Conservation (phyloP, 2,888 invertebrate genomes). For the Rosalia funebris region DNA sequence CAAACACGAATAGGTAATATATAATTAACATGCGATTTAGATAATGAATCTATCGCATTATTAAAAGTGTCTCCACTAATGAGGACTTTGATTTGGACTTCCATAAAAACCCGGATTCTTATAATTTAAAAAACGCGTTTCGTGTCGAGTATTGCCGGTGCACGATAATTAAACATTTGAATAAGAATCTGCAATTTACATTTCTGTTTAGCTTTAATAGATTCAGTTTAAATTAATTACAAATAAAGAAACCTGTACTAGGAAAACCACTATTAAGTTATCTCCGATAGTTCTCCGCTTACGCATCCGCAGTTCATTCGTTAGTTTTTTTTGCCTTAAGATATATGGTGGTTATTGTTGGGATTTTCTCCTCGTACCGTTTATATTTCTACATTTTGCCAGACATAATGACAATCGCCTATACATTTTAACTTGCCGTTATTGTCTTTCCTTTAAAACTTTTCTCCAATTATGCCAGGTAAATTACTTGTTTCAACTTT, state of each 20-base stretch:
- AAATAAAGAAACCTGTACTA: conserved; percentile 45
- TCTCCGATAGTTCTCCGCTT: conserved; percentile 34
- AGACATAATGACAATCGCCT: conserved; percentile 32
- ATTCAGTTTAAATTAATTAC: conserved; percentile 48
- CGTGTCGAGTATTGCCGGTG: neutral
- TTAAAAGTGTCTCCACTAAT: conserved; percentile 16
- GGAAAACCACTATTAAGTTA: conserved; percentile 46
- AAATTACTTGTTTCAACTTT: conserved; percentile 4
- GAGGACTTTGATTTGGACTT: conserved; percentile 6
- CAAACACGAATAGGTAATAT: conserved; percentile 23
- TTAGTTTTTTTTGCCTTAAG: conserved; percentile 19
- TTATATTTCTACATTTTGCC: conserved; percentile 35
- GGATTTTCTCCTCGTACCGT: conserved; percentile 19
- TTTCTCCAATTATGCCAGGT: conserved; percentile 1
- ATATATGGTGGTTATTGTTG: conserved; percentile 15
- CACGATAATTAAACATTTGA: conserved; percentile 39
- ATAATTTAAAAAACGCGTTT: conserved; percentile 15
- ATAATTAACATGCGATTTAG: conserved; percentile 39
- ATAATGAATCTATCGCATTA: conserved; percentile 36
- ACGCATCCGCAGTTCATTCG: conserved; percentile 24
- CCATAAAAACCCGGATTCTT: conserved; percentile 1
- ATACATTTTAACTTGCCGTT: conserved; percentile 19
- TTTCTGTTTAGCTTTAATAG: conserved; percentile 46
- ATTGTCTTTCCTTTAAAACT: conserved; percentile 11
- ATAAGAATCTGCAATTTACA: conserved; percentile 44